phyloP scores from a whole-genome alignment of 2,888 invertebrate species.

The Sepiola atlantica region DNA sequence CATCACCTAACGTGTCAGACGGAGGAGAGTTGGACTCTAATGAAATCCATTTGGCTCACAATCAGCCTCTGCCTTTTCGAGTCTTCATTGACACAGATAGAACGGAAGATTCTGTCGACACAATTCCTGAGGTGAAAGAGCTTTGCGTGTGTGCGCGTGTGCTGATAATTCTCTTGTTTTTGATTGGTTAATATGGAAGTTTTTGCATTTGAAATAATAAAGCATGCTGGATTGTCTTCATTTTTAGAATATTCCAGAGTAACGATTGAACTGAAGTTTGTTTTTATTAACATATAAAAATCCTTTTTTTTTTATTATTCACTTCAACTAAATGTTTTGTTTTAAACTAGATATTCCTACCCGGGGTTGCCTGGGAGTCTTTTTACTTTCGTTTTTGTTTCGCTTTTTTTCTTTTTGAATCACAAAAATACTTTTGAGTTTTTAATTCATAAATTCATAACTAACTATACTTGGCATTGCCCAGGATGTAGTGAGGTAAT shows the following conservation, averaged over 20 bases:
- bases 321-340: no score
- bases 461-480: no score
- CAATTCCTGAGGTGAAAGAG: background rate
- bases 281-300: background rate
- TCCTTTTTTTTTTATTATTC: background rate
- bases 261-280: background rate
- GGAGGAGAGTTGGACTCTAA: background rate
- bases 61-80: background rate
- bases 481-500: no score
- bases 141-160: conserved; percentile 14
- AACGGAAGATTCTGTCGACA: background rate
- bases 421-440: no score
- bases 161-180: background rate
- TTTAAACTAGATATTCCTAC: no score
- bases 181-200: background rate
- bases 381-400: no score
- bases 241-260: background rate
- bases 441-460: no score
- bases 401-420: no score
- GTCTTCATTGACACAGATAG: background rate
- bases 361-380: no score
- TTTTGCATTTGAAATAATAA: background rate
- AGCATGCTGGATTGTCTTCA: background rate
- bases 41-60: background rate
- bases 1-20: background rate